Evolutionary conservation across 2,888 invertebrate species (phyloP).

Genomic region (Epiperipatus broadwayi): DNA sequence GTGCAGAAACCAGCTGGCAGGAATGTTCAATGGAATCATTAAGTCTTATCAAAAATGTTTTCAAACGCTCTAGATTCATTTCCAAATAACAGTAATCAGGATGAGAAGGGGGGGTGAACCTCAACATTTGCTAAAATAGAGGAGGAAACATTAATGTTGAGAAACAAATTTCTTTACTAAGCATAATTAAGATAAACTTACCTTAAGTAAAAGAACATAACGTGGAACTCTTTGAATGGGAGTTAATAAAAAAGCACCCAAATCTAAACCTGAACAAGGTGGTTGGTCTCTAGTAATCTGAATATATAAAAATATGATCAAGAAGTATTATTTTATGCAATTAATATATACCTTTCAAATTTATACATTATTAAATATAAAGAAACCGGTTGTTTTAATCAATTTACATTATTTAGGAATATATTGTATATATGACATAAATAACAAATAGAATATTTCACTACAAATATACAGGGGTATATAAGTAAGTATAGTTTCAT

Average conservation of each 20-base stretch:
- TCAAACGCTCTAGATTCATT: slow-evolving; percentile 25
- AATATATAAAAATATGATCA: slow-evolving; percentile 5
- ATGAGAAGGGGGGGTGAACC: slow-evolving; percentile 26
- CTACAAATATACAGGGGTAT: too few species aligned
- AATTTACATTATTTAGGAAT: too few species aligned
- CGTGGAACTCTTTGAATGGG: slow-evolving; percentile 31
- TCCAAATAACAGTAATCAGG: slow-evolving; percentile 29
- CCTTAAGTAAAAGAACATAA: slow-evolving; percentile 31
- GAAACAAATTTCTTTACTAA: background rate
- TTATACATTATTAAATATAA: too few species aligned
- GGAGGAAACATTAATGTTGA: background rate
- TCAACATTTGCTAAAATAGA: slow-evolving; percentile 25
- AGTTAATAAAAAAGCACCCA: slow-evolving; percentile 29
- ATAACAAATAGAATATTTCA: too few species aligned
- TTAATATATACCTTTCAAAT: too few species aligned
- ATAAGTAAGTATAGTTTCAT: too few species aligned
- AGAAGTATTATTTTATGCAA: slow-evolving; percentile 5
- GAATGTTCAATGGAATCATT: slow-evolving; percentile 31
- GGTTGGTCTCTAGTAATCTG: slow-evolving; percentile 23
- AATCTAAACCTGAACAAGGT: slow-evolving; percentile 26
- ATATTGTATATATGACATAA: too few species aligned
- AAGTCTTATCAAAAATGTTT: slow-evolving; percentile 28
- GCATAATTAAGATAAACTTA: too few species aligned
- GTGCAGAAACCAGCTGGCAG: slow-evolving; percentile 26
- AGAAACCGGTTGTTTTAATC: too few species aligned